Evolutionary conservation across 2,888 invertebrate genomes (phyloP).

Genomic region (Callosobruchus maculatus): DNA sequence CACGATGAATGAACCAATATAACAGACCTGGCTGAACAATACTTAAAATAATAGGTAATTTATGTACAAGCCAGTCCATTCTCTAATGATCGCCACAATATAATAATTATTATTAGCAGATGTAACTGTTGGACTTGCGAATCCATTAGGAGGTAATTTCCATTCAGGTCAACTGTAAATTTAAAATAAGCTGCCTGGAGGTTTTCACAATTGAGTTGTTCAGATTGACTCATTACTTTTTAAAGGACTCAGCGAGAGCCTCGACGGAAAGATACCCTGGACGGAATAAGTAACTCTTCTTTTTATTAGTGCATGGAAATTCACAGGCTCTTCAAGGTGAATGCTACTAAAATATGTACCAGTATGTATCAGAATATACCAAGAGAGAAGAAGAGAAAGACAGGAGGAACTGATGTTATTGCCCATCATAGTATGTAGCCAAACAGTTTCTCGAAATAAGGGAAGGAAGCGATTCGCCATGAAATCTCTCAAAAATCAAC

Average conservation of each 20-base stretch:
- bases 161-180: not conserved
- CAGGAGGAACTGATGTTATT: no score
- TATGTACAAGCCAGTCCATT: not conserved
- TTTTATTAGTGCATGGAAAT: no score
- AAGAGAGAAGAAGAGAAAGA: no score
- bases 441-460: no score
- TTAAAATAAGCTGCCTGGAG: not conserved
- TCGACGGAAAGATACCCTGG: not conserved
- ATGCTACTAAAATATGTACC: no score
- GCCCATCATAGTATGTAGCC: no score
- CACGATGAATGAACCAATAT: not conserved
- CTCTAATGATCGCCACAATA: not conserved
- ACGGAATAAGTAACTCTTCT: not conserved
- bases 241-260: not conserved
- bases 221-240: not conserved
- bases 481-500: no score
- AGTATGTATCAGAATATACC: no score
- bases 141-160: not conserved
- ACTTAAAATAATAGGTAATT: not conserved
- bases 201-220: not conserved
- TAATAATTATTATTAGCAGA: not conserved
- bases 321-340: no score
- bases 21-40: not conserved
- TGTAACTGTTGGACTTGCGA: not conserved
- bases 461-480: no score